phyloP scores from a whole-genome alignment of 2,113 vertebrate species.

The Scatophagus argus region DNA sequence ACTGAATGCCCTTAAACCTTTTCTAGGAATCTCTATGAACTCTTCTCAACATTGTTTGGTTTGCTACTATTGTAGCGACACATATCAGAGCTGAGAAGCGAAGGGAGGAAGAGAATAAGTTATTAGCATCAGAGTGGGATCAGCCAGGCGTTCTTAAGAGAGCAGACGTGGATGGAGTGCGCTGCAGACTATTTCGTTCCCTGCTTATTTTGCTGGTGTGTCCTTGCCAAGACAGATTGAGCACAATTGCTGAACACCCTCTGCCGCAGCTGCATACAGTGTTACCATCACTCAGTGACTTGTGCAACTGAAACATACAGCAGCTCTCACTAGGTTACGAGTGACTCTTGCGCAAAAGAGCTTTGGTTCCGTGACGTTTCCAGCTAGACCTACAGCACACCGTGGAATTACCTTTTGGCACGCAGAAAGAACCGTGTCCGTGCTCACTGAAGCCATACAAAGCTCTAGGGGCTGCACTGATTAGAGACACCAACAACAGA shows the following conservation, averaged over 20 bases:
- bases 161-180: conserved; percentile 72
- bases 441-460: conserved; percentile 13
- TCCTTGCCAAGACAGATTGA: neutral
- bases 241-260: neutral
- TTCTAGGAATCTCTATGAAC: conserved; percentile 73
- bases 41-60: conserved; percentile 69
- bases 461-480: neutral
- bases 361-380: neutral
- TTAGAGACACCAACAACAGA: neutral
- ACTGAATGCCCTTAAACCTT: conserved; percentile 55
- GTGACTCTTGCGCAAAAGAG: conserved; percentile 13
- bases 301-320: neutral
- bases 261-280: neutral
- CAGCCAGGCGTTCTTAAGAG: conserved; percentile 72
- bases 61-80: conserved; percentile 52
- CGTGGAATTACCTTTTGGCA: conserved; percentile 30
- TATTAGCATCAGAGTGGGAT: conserved; percentile 79
- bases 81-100: conserved; percentile 59
- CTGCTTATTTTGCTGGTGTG: conserved; percentile 11
- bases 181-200: conserved; percentile 28
- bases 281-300: neutral
- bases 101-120: conserved; percentile 32
- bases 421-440: conserved; percentile 6
- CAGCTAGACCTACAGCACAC: conserved; percentile 14
- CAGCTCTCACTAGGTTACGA: conserved; percentile 18